Base-by-base conservation (phyloP, 1,140 invertebrate species). In the Megalopta genalis region DNA sequence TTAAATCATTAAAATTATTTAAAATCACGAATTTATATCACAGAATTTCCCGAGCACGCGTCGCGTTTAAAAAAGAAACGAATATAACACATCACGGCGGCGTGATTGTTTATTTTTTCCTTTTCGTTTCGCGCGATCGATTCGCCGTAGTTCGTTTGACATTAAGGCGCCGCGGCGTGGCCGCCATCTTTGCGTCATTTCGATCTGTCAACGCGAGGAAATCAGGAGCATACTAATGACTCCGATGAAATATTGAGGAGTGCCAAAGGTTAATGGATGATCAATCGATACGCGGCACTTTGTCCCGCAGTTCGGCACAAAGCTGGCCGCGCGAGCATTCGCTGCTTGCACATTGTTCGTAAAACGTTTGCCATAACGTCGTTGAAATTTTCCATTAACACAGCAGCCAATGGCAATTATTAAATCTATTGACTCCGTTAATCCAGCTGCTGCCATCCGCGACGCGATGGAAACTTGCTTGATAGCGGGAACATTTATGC, bases 201-300 rank as follows among this genome's bases (percentile, higher is more conserved):
- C 37, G 59, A 39, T 59, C 70, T 37, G 52, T 60, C 16, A 49
- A 60, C 27, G 2, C 21, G 7, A 46, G 10, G 10, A 14, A 39
- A 66, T 73, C 63, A 23, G 52, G 37, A 73, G 37, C 16, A 25
- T 59, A 59, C 49, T 57, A 73, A 65, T 25, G 52, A 59, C 21
- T 59, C 54, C 39, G 69, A 73, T 79, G 63, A 78, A 73, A 72
- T 73, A 74, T 60, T 18, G 70, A 49, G n/a, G 6, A 54, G 18
- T 66, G 39, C 12, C 77, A 73, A 74, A 60, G 63, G 77, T 74
- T 74, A 79, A 60, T 66, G 62, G 63, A 79, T 66, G 39, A 65
- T 73, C 69, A 46, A 52, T 79, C 77, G 70, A 78, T 78, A 72
- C 18, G 1, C 46, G 32, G 10, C 49, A 78, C 68, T 72, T 70